Base-by-base conservation (phyloP, 1,140 invertebrate genomes). In the Harpegnathos saltator region DNA sequence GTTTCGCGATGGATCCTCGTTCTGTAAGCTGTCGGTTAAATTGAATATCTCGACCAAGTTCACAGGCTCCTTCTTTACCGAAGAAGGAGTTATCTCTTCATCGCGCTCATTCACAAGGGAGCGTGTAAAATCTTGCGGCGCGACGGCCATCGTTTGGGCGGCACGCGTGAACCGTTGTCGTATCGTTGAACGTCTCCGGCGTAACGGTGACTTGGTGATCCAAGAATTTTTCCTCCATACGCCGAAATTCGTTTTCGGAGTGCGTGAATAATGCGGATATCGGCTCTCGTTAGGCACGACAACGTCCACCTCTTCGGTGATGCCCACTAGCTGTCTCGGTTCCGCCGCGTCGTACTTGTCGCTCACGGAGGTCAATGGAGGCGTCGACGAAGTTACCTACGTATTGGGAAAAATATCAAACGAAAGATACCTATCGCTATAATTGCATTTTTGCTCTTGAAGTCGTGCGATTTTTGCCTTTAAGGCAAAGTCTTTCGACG, bases 211-310 rank as follows among this genome's bases (percentile, higher is more conserved):
- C 66, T 91, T 93, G 0, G 92, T 93, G 0, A 93, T 81, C 92
- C 92, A 93, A 9, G 89, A 68, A 56, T 90, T 93, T n/a, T 91
- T 91, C 5, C 89, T 72, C 92, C 92, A 93, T 2, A 92, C 84
- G 3, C 92, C 92, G n/a, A 91, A 83, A 17, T 83, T 83, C 11
- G 72, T 44, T 33, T 71, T 24, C 2, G 62, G 86, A 0, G 52
- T 1, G 11, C 54, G 78, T 0, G 50, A 75, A 12, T 83, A 71
- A 69, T 85, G 85, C 59, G 74, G 84, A 85, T 89, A 59, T 33
- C 87, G 87, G 58, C 84, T 92, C 38, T 93, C 93, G 58, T 93
- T 92, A 2, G 91, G 88, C 19, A 93, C 91, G 1, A 87, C 61
- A 1, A 93, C 82, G 58, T 93, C 92, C 58, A 91, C 91, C 33